These are phyloP conservation scores for Pandemis corylana DNA, from an alignment of 2,888 invertebrate species.

Conservation along the genomic window DNA sequence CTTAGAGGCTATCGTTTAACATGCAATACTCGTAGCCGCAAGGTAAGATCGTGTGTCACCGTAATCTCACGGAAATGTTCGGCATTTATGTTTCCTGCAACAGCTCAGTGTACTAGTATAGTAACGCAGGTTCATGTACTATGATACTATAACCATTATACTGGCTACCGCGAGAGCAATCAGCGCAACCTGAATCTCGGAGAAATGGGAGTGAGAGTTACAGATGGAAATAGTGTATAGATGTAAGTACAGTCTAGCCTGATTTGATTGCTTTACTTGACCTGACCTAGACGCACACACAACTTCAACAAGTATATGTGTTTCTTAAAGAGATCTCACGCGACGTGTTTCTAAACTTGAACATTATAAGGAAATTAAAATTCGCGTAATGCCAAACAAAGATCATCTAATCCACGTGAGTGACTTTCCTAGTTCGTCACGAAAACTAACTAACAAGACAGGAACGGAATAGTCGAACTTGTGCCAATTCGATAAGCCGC, in stretches of 20 bases:
- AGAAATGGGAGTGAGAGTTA: slow-evolving; percentile 23
- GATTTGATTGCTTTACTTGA: background rate
- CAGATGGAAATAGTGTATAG: background rate
- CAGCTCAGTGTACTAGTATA: slow-evolving; percentile 1
- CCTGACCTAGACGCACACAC: background rate
- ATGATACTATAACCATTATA: slow-evolving; percentile 4
- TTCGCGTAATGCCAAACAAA: background rate
- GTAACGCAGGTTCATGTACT: slow-evolving; percentile 22
- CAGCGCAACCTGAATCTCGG: slow-evolving; percentile 10
- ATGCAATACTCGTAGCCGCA: slow-evolving; percentile 35
- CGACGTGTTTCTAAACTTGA: background rate
- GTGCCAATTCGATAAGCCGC: slow-evolving; percentile 69
- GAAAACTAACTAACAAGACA: slow-evolving; percentile 1
- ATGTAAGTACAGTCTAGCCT: background rate
- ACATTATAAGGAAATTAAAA: background rate
- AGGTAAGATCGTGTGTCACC: slow-evolving; percentile 36
- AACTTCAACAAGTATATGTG: background rate
- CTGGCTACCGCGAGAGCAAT: background rate
- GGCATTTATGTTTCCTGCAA: slow-evolving; percentile 35
- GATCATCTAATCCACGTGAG: background rate
- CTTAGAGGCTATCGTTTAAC: slow-evolving; percentile 33
- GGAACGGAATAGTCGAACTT: slow-evolving; percentile 55
- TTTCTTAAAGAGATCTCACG: background rate
- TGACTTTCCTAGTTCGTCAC: slow-evolving; percentile 5
- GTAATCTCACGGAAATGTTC: slow-evolving; percentile 41